Evolutionary conservation across 2,113 vertebrate species (phyloP), one percentile per base, ranked within the genome.

Genomic region (Platysternon megacephalum): DNA sequence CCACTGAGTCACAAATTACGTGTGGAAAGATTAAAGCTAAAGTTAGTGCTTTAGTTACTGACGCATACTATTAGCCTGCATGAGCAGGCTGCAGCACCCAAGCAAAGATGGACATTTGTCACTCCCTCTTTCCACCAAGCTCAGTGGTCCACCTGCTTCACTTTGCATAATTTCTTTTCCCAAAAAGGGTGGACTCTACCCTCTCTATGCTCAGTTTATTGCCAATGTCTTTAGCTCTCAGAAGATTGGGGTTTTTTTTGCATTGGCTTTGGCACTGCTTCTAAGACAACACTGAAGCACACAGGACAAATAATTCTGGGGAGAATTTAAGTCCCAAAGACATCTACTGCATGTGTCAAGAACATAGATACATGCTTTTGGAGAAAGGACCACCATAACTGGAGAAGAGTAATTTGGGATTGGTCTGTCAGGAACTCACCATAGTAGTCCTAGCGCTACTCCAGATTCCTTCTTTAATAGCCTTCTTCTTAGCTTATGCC

Each of bases 261-360:
- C 16, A 74, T 74, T 42, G 35, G 8, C n/a, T 39, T 8, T 72
- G 65, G n/a, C n/a, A 39, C n/a, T 72, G n/a, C 68, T 74, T 74
- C n/a, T 42, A 42, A 42, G 39, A 39, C 21, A 22, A 28, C 19
- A 39, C 8, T 39, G n/a, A n/a, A 72, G 56, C 35, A 39, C 3
- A 35, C 29, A 61, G 61, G 19, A 80, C 11, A 91, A 4, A 17
- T 56, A 89, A 86, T 2, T 76, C 29, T 1, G 35, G 2, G 39
- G 44, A 29, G 85, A 19, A 68, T 53, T 85, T 51, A 68, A n/a
- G 5, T 85, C 90, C 80, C 48, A 39, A 58, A 88, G 80, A 74
- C 26, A 85, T 88, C 39, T 24, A 39, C 1, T 0, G 0, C 2
- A 2, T 42, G 4, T 74, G n/a, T 42, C 76, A 14, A 46, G n/a